Conservation (phyloP, 2,797 vertebrate species). For the Tragelaphus oryx region DNA sequence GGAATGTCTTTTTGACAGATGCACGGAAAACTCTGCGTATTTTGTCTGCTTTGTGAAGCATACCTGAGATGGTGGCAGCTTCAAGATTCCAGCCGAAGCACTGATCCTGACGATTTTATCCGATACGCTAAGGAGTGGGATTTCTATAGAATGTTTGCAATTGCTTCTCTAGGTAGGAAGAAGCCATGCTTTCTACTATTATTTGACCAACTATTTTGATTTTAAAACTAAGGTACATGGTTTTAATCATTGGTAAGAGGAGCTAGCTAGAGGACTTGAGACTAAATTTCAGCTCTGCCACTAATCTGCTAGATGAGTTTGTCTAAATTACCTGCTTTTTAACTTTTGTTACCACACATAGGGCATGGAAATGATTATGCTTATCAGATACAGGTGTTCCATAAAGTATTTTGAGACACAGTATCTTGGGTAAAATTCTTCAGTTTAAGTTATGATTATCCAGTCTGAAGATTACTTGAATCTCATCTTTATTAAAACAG, state of each 20-base stretch:
- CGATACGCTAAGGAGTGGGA: constrained; percentile 98
- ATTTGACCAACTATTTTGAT: not conserved
- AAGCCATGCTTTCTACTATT: not conserved
- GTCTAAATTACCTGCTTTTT: not conserved
- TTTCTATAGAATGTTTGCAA: constrained; percentile 94
- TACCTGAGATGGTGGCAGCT: constrained; percentile 94
- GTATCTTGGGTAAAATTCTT: not conserved
- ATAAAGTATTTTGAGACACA: not conserved
- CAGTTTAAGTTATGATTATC: not conserved
- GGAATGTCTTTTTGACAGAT: constrained; percentile 83
- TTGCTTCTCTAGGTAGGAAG: constrained; percentile 90
- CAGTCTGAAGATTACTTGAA: not conserved
- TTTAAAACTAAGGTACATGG: not conserved
- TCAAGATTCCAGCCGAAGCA: constrained; percentile 88
- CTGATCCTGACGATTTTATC: constrained; percentile 94
- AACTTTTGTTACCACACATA: not conserved
- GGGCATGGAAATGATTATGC: not conserved
- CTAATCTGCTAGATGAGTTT: not conserved
- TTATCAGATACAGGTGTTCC: not conserved
- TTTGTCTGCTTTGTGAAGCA: constrained; percentile 96
- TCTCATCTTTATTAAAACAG: not conserved
- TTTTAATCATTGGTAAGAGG: not conserved
- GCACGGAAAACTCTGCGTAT: constrained; percentile 95
- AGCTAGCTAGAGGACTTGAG: not conserved
- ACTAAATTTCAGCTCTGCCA: not conserved